A percentile compares a stretch with the other conserved stretches of the same genome.
These are phyloP conservation scores for Helicoverpa armigera DNA, from an alignment of 1,140 invertebrate species.

Conservation along the genomic window DNA sequence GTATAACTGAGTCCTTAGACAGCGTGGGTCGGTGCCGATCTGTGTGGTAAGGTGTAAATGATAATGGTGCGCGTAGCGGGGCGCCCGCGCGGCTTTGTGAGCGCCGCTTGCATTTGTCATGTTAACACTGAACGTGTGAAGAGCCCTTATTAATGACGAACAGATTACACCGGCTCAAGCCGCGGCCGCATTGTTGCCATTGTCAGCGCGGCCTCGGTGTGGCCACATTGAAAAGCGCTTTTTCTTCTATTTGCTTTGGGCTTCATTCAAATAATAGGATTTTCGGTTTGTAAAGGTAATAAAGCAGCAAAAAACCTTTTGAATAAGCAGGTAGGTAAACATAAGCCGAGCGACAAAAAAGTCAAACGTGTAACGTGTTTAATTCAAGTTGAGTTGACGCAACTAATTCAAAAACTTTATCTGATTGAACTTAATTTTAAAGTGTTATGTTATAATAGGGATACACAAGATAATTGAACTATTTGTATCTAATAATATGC, in stretches of 20 bases:
- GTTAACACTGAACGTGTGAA: constrained; percentile 83
- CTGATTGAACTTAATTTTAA: constrained; percentile 2
- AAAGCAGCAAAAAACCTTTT: constrained; percentile 46
- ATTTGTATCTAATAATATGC: constrained; percentile 63
- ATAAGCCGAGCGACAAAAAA: constrained; percentile 34
- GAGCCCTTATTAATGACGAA: constrained; percentile 82
- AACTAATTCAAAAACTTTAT: constrained; percentile 12
- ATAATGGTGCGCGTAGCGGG: constrained; percentile 59
- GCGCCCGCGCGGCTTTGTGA: constrained; percentile 61
- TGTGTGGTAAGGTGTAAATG: constrained; percentile 70
- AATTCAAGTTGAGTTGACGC: constrained; percentile 23
- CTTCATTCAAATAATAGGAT: constrained; percentile 57
- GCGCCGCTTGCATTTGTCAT: constrained; percentile 79
- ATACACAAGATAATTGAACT: constrained; percentile 46
- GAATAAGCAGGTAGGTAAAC: constrained; percentile 48
- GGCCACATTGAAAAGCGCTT: constrained; percentile 61
- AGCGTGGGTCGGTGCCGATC: constrained; percentile 51
- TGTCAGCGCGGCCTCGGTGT: constrained; percentile 61
- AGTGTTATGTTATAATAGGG: constrained; percentile 16
- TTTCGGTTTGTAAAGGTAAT: constrained; percentile 49
- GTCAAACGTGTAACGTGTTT: constrained; percentile 24
- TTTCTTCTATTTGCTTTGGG: constrained; percentile 73
- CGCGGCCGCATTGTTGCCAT: constrained; percentile 69
- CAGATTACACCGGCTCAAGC: constrained; percentile 74
- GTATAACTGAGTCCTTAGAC: constrained; percentile 20